Percentiles rank a stretch among this genome's conserved stretches.
phyloP scores from a whole-genome alignment of 2,888 invertebrate genomes.

The Pseudoips prasinana region DNA sequence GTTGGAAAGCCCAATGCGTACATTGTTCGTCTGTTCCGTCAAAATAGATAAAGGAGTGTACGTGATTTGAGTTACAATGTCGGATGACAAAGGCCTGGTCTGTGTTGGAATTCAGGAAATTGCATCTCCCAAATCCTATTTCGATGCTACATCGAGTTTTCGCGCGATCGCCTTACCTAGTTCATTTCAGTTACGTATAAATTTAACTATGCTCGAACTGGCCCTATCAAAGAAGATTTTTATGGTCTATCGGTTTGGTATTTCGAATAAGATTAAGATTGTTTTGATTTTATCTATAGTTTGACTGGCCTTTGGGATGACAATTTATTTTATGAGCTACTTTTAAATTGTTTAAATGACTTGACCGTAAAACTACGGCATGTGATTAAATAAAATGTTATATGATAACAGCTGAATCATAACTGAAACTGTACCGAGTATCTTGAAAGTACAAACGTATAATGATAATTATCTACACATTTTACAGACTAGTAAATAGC shows the following conservation, averaged over 20 bases:
- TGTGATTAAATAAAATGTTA: no score
- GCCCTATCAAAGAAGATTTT: conserved; percentile 14
- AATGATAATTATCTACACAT: no score
- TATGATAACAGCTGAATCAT: no score
- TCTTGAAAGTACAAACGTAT: no score
- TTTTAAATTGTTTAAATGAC: no score
- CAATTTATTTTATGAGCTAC: no score
- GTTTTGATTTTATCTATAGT: conserved; percentile 17
- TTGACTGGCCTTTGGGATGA: no score
- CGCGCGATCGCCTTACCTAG: conserved; percentile 37
- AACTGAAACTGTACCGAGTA: no score
- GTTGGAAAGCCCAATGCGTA: conserved; percentile 16
- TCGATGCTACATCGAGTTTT: conserved; percentile 42
- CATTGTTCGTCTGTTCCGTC: conserved; percentile 35
- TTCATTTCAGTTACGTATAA: conserved; percentile 33
- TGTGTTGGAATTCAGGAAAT: conserved; percentile 59
- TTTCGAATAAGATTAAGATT: conserved; percentile 32
- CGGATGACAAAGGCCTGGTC: conserved; percentile 47
- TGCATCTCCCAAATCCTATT: conserved; percentile 63
- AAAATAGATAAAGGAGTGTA: conserved; percentile 43
- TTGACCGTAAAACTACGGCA: no score
- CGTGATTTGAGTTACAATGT: conserved; percentile 58
- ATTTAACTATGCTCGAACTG: conserved; percentile 17
- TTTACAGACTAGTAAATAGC: no score
- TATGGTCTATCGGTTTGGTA: conserved; percentile 16